A percentile compares a stretch with the other conserved stretches of the same genome.
These are phyloP conservation scores for Clytia hemisphaerica DNA, from an alignment of 30 jellyfish, hydroid and myxozoan species.

Conservation along the genomic window DNA sequence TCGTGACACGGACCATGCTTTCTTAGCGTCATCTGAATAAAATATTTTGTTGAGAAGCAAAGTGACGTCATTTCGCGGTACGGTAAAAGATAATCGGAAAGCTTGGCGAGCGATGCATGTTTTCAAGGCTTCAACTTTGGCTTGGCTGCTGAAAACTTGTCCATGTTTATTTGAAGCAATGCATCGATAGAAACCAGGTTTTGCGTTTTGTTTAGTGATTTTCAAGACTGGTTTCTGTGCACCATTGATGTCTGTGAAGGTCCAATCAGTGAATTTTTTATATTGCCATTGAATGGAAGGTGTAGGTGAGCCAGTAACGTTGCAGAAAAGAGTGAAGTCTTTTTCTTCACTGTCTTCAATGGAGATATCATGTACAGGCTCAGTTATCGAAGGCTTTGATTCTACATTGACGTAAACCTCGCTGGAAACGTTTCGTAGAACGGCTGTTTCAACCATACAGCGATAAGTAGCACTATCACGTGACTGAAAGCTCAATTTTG, in stretches of 20 bases:
- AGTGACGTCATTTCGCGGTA: slow-evolving; percentile 11
- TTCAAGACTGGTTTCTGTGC: no score
- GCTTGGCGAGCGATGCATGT: slow-evolving; percentile 20
- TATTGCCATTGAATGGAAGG: slow-evolving; percentile 8
- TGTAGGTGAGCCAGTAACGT: slow-evolving; percentile 10
- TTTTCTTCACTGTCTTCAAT: no score
- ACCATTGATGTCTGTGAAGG: not conserved
- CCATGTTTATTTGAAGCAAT: slow-evolving; percentile 12
- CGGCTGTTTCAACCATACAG: slow-evolving; percentile 13
- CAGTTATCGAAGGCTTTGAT: not conserved
- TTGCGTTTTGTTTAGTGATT: not conserved
- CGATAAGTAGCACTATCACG: not conserved
- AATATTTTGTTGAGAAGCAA: not conserved
- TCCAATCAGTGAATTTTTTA: not conserved
- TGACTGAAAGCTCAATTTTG: not conserved
- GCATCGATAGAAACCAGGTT: slow-evolving; percentile 17
- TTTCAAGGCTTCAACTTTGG: slow-evolving; percentile 3
- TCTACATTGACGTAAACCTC: slow-evolving; percentile 4
- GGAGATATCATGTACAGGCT: not conserved
- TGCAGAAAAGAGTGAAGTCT: not conserved
- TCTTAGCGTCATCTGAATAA: slow-evolving; percentile 9
- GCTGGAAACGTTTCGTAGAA: slow-evolving; percentile 1
- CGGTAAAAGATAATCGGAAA: not conserved
- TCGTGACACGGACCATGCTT: slow-evolving; percentile 28
- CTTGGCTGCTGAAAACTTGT: not conserved